These are phyloP conservation scores for Zaprionus vittiger DNA, from an alignment of 1,140 invertebrate genomes.

Conservation along the genomic window DNA sequence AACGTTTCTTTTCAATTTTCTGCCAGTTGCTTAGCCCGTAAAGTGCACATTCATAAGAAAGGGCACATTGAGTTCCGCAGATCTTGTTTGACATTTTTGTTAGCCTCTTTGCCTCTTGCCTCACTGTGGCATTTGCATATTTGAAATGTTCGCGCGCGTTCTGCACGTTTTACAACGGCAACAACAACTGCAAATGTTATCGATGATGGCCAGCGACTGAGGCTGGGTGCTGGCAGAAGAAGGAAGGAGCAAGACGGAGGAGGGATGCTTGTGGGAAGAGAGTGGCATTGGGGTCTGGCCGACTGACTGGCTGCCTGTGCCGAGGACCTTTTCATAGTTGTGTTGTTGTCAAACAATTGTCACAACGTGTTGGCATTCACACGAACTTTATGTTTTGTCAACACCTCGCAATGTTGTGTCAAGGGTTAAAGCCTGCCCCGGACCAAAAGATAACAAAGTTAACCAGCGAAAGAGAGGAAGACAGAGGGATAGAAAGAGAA, in stretches of 20 bases:
- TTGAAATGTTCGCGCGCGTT: conserved; percentile 73
- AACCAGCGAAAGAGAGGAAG: not conserved
- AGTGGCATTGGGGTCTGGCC: conserved; percentile 49
- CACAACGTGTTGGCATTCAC: conserved; percentile 83
- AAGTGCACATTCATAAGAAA: not conserved
- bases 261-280: conserved; percentile 33
- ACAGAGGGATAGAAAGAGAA: not conserved
- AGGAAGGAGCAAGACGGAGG: not conserved
- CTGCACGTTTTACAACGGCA: conserved; percentile 70
- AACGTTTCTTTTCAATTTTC: too few relatives aligned
- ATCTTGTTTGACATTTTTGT: not conserved
- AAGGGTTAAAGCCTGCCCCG: conserved; percentile 37
- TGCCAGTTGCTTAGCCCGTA: too few relatives aligned
- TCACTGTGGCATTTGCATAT: conserved; percentile 75
- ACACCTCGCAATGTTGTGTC: conserved; percentile 63
- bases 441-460: not conserved
- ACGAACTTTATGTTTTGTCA: conserved; percentile 83
- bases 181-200: conserved; percentile 65
- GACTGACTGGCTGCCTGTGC: not conserved
- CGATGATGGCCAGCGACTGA: conserved; percentile 53
- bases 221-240: conserved; percentile 1
- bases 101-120: conserved; percentile 18
- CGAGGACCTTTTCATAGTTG: conserved; percentile 69
- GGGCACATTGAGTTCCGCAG: conserved; percentile 7
- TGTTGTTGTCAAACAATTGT: conserved; percentile 79